phyloP scores from a whole-genome alignment of 2,797 vertebrate species.

The Chromobotia macracanthus region DNA sequence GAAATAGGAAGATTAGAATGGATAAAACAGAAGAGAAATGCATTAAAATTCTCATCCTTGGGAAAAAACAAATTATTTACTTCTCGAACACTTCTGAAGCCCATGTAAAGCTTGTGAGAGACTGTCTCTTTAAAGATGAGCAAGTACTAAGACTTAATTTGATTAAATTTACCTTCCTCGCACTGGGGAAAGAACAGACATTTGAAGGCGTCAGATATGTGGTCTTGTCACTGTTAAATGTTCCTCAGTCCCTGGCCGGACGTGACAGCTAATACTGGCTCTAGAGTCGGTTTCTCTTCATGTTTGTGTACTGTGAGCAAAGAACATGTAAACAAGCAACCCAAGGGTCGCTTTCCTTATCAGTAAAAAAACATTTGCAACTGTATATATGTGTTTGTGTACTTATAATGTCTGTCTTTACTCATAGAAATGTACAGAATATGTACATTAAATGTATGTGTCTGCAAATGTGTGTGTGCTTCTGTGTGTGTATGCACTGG shows the following conservation, averaged over 20 bases:
- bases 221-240: constrained; percentile 54
- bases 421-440: no score
- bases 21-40: constrained; percentile 13
- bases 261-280: constrained; percentile 51
- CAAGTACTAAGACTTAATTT: constrained; percentile 52
- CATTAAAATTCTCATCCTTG: constrained; percentile 21
- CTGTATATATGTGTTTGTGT: neutral
- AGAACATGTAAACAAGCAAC: constrained; percentile 28
- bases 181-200: constrained; percentile 58
- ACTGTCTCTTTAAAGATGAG: constrained; percentile 52
- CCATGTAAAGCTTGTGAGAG: constrained; percentile 42
- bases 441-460: no score
- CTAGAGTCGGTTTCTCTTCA: constrained; percentile 15
- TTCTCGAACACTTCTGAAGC: constrained; percentile 34
- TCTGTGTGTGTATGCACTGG: no score
- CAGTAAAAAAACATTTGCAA: neutral
- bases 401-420: no score
- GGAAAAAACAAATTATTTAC: constrained; percentile 5
- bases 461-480: no score
- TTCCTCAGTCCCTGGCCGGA: constrained; percentile 53
- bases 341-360: neutral
- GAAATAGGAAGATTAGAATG: constrained; percentile 26
- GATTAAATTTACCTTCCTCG: constrained; percentile 40
- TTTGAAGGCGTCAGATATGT: constrained; percentile 47
- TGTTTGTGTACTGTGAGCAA: constrained; percentile 30